Percentiles rank a stretch among this genome's conserved stretches.
phyloP scores from a whole-genome alignment of 2,797 vertebrate species.

The Lagodon rhomboides region DNA sequence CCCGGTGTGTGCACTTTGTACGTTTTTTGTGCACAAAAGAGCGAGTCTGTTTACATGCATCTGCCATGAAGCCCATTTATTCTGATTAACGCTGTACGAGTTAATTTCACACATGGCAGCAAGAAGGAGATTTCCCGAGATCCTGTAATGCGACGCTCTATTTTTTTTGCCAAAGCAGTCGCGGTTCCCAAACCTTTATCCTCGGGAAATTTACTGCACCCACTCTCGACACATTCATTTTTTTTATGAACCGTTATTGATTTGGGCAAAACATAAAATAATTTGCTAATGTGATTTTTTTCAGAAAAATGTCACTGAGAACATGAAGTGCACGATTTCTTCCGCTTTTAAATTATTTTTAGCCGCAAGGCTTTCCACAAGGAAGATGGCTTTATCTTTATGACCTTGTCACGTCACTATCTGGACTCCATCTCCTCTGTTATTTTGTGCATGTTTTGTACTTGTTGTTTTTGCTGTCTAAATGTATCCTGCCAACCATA shows the following conservation, averaged over 20 bases:
- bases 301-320: background rate
- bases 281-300: background rate
- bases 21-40: conserved; percentile 2
- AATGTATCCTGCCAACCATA: conserved; percentile 1
- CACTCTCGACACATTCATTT: background rate
- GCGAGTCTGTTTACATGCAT: background rate
- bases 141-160: conserved; percentile 22
- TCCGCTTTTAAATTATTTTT: background rate
- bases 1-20: background rate
- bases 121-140: conserved; percentile 37
- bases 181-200: background rate
- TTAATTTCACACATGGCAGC: conserved; percentile 72
- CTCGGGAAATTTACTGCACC: background rate
- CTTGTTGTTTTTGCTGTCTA: background rate
- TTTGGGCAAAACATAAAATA: background rate
- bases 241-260: background rate
- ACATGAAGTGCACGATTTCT: background rate
- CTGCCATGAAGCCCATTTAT: conserved; percentile 42
- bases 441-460: background rate
- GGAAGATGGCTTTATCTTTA: background rate
- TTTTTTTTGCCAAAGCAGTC: conserved; percentile 19
- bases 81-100: conserved; percentile 57
- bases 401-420: background rate
- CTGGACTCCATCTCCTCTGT: background rate
- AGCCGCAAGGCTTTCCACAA: background rate